Evolutionary conservation across 1,140 invertebrate genomes (phyloP), one percentile per base, ranked within the genome.

Genomic region (Geopemphigus sp.): DNA sequence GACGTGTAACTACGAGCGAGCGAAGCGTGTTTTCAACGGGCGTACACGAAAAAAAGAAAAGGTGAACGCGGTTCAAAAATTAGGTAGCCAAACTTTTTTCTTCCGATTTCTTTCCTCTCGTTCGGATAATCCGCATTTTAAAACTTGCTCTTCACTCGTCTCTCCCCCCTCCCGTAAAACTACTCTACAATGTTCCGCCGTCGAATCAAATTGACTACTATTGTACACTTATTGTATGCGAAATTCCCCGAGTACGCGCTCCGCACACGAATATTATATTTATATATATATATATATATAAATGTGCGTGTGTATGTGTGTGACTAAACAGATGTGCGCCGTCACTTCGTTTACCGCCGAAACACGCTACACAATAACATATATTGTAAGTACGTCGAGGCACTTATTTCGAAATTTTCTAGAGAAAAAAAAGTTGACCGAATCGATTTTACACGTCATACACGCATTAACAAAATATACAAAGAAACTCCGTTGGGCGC

Each of bases 11-110:
- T n/a, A n/a, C n/a, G n/a, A 14, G 10, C 54, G 29, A 14, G 29
- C n/a, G 39, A 29, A 74, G 72, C 54, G 29, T 32, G 54, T 45
- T 45, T 74, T 57, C 54, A 15, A 59, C 32, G 32, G n/a, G 12
- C 54, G n/a, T 32, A 24, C 39, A 11, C 54, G 53, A 45, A 39
- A 73, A 10, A 53, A 29, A 26, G 53, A 5, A 47, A 74, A 47
- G 14, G n/a, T n/a, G 22, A 32, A 22, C 64, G n/a, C 64, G 72
- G 29, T 74, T 74, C 59, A 74, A 54, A 74, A 74, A 74, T 74
- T 74, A 57, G 29, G 72, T 57, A 74, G 72, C 72, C 72, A 59
- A 74, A 74, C 50, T 74, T 57, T 39, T 32, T 74, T 56, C 39
- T 45, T 45, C n/a, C n/a, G n/a, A n/a, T n/a, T n/a, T 45, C 11